Base-by-base conservation (phyloP, 2,113 vertebrate species). In the Chlamydotis undulata region DNA sequence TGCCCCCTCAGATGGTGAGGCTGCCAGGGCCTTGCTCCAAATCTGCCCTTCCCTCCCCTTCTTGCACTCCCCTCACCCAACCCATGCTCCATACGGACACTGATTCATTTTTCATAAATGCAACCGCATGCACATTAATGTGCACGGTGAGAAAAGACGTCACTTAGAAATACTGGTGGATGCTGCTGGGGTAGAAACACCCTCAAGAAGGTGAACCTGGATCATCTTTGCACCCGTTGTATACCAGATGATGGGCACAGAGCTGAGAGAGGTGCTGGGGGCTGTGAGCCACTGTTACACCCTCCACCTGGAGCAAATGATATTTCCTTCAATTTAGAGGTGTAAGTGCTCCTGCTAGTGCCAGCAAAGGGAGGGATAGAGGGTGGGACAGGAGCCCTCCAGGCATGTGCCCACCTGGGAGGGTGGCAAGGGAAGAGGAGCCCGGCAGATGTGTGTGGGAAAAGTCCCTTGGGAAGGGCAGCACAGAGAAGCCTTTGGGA, bases 41-140 rank as follows among this genome's bases (percentile, higher is more conserved):
- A 57, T 37, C 56, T 68, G 39, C 55, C 49, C 33, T 71, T 70
- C 70, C 21, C 49, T 85, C 28, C 24, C n/a, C 31, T 15, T 67
- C n/a, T 63, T 55, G n/a, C 50, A 63, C 26, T 5, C n/a, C 17
- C 23, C 59, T 78, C 23, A 6, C 60, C 73, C 2, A 0, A 3
- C 1, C n/a, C 1, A 1, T 52, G 37, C 52, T 85, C 1, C 0
- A 26, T 59, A 50, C 0, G 3, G 45, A 39, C 9, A 6, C 73
- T 2, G n/a, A 19, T 43, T 84, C 1, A 2, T 55, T 74, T 77
- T 26, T 50, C 37, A 19, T 52, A 41, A 49, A 23, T 24, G 74
- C 16, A 47, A 29, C 31, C 2, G 0, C 6, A 14, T 28, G 53
- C 12, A 31, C 28, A 2, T 17, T 10, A 7, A 53, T 7, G 28